phyloP scores from a whole-genome alignment of 1,140 invertebrate genomes.

The Tribolium castaneum region DNA sequence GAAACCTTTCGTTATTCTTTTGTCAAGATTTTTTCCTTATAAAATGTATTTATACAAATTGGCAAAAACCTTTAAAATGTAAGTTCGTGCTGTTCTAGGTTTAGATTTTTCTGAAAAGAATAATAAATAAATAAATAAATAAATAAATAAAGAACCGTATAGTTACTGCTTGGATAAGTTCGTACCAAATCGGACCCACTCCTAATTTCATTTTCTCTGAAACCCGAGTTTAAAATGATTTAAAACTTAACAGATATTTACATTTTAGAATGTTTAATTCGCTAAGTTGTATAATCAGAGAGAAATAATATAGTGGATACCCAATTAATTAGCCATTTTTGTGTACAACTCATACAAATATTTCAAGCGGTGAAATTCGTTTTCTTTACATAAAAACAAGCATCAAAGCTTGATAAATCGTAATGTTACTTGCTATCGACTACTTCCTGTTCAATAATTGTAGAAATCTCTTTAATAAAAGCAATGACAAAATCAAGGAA shows the following conservation, averaged over 20 bases:
- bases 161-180: too few relatives aligned
- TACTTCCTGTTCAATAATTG: not conserved
- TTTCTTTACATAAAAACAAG: not conserved
- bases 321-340: too few relatives aligned
- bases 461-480: not conserved
- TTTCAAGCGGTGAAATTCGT: not conserved
- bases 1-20: too few relatives aligned
- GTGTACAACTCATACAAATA: not conserved
- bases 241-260: not conserved
- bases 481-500: not conserved
- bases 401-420: not conserved
- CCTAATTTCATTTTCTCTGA: not conserved
- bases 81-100: not conserved
- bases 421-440: not conserved
- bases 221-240: not conserved
- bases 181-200: too few relatives aligned
- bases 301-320: too few relatives aligned
- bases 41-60: not conserved
- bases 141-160: too few relatives aligned
- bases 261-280: too few relatives aligned
- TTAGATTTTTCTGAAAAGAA: not conserved
- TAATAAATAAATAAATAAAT: too few relatives aligned
- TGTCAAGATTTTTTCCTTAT: not conserved
- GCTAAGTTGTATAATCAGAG: too few relatives aligned
- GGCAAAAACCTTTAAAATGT: not conserved